Evolutionary conservation across 2,113 vertebrate genomes (phyloP).

Genomic region (Gobiocypris rarus): DNA sequence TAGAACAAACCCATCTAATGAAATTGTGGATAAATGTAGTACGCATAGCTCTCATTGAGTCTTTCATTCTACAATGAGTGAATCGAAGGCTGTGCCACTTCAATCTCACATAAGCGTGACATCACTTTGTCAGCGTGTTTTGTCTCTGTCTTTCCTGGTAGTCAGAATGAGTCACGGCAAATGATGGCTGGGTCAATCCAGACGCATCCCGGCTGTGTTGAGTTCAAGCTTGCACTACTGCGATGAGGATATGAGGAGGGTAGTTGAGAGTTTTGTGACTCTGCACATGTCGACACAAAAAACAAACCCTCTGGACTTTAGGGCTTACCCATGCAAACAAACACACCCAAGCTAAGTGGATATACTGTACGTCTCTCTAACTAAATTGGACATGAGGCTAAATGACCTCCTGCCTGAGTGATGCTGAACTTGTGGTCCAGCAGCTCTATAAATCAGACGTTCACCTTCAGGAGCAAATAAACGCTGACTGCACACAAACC

Average conservation of each 20-base stretch:
- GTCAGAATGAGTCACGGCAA: neutral
- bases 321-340: neutral
- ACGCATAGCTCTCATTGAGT: neutral
- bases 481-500: constrained; percentile 32
- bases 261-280: neutral
- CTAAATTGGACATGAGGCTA: neutral
- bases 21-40: neutral
- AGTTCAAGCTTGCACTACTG: neutral
- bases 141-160: neutral
- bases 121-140: constrained; percentile 14
- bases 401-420: constrained; percentile 3
- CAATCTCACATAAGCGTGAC: neutral
- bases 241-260: neutral
- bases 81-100: neutral
- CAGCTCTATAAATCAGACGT: constrained; percentile 37
- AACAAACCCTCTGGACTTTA: neutral
- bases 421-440: constrained; percentile 31
- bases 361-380: neutral
- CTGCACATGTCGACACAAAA: neutral
- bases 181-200: neutral
- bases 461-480: constrained; percentile 23
- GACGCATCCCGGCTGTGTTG: neutral
- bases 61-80: neutral
- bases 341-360: neutral
- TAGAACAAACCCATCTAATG: neutral